Percentiles rank a stretch among this genome's conserved stretches.
Conservation (phyloP, 2,797 vertebrate genomes). For the Hypotaenidia philippensis region DNA sequence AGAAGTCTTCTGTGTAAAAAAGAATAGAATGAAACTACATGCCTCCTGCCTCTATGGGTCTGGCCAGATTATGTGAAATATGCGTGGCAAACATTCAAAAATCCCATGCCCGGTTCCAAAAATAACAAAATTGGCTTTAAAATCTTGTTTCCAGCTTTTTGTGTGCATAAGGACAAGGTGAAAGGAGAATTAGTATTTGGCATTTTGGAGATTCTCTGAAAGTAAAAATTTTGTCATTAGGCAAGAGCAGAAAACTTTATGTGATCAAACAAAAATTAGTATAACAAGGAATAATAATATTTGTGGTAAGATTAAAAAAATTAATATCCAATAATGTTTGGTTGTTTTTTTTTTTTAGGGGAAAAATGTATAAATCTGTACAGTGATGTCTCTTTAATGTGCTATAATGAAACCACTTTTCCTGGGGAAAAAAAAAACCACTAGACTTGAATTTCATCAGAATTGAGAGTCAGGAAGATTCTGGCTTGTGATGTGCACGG, state of each 20-base stretch:
- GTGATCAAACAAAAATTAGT: background rate
- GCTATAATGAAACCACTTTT: background rate
- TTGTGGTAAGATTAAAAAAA: background rate
- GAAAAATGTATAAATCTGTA: background rate
- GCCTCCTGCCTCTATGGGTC: background rate
- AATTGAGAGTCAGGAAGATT: background rate
- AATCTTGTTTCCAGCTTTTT: background rate
- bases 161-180: background rate
- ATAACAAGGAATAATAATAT: background rate
- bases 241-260: background rate
- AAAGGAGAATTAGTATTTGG: background rate
- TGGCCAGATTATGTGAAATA: background rate
- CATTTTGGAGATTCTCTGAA: background rate
- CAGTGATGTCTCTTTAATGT: background rate
- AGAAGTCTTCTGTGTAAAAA: background rate
- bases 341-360: background rate
- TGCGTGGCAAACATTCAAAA: background rate
- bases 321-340: background rate
- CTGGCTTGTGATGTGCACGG: background rate
- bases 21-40: background rate
- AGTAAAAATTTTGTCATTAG: background rate
- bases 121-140: background rate
- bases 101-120: background rate
- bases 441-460: background rate
- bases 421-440: background rate